Evolutionary conservation across 92 coral and sea anemone species (phyloP), one percentile per base, ranked within the genome.

Genomic region (Plumapathes pennacea): DNA sequence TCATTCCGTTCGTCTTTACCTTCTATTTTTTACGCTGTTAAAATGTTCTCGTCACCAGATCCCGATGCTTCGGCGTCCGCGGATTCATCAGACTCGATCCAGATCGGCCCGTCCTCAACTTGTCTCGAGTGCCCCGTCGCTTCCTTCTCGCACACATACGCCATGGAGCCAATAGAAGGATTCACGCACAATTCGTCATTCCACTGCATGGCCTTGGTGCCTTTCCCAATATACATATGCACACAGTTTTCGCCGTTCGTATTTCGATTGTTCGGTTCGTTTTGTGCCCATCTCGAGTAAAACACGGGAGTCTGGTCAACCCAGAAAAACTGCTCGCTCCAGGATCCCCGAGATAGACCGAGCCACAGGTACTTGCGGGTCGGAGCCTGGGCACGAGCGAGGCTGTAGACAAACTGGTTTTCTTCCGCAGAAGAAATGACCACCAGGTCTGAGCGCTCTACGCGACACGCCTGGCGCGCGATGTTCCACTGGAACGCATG

Each of bases 241-340:
- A 61, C 73, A 22, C 73, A 66, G 47, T 66, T 66, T 28, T 66
- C 73, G 38, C 73, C 73, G 19, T 62, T 61, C 12, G 62, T 48
- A 24, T 38, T 4, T 23, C 31, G 25, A 62, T 66, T 41, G 33
- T 66, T 66, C 0, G 73, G 73, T 40, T 66, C 73, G 5, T 44
- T 38, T 8, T 31, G 38, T 5, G 73, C 73, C 73, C 73, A 66
- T 32, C 54, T 66, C 20, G 63, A 66, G 32, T 66, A 66, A 32
- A 66, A 46, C 23, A 50, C 49, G 10, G 61, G 79, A 10, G 57
- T 44, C 15, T 46, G 50, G 19, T 50, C 46, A 10, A 67, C 70
- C 78, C 84, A 77, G 59, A 52, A 11, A 5, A 66, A 66, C 4
- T 8, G 60, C 6, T 66, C 73, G 15, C 32, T 53, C 3, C 62